phyloP scores from a whole-genome alignment of 2,888 invertebrate genomes.

The Plutella xylostella region DNA sequence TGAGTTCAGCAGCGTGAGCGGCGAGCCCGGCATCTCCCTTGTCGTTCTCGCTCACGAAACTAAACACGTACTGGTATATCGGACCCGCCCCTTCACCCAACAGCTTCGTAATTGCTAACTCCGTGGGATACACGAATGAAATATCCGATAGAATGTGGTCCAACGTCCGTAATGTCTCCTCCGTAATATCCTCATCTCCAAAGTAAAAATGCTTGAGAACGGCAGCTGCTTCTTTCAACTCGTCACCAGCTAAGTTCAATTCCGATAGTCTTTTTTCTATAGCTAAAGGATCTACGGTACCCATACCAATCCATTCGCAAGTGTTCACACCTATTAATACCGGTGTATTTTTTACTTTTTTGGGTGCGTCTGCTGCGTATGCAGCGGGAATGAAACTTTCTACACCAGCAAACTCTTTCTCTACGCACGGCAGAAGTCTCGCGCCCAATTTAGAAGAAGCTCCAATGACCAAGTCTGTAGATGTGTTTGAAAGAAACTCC shows the following conservation, averaged over 20 bases:
- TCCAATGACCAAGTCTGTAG: neutral
- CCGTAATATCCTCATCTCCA: neutral
- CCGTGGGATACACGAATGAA: neutral
- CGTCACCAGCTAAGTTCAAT: constrained; percentile 24
- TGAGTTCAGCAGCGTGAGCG: constrained; percentile 39
- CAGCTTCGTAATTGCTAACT: neutral
- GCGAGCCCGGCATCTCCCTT: too few relatives aligned
- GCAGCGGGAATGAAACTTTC: neutral
- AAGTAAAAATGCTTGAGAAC: constrained; percentile 1
- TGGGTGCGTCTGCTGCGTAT: neutral
- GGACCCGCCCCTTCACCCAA: neutral
- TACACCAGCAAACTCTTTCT: neutral
- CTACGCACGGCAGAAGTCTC: neutral
- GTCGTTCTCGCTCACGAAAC: neutral
- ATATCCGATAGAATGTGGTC: neutral
- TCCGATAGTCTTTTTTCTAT: constrained; percentile 16
- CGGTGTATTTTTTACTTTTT: constrained; percentile 1
- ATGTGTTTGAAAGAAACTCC: neutral
- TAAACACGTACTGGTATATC: neutral
- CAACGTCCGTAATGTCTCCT: neutral
- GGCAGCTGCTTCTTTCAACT: constrained; percentile 26
- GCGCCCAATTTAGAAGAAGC: neutral
- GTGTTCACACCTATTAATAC: neutral
- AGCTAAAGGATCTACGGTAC: neutral
- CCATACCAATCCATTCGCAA: neutral